Conservation (phyloP, 2,113 vertebrate species). For the Egretta garzetta region DNA sequence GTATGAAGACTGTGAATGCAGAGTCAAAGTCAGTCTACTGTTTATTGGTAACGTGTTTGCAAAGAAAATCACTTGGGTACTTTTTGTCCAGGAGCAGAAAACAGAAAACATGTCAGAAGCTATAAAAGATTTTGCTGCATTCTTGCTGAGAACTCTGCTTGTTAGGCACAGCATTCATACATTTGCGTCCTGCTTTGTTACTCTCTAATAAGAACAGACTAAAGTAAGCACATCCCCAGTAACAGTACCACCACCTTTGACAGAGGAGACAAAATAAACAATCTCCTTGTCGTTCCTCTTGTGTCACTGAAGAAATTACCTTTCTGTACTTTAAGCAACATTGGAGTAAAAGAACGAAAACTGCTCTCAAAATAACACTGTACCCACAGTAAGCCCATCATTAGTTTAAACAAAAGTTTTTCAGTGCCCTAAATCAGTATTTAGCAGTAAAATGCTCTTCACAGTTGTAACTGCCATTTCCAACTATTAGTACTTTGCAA, state of each 20-base stretch:
- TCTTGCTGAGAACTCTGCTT: slow-evolving; percentile 4
- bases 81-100: neutral
- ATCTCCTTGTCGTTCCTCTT: neutral
- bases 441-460: neutral
- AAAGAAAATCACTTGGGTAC: neutral
- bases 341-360: neutral
- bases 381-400: neutral
- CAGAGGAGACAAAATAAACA: neutral
- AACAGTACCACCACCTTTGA: neutral
- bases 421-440: neutral
- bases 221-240: neutral
- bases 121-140: neutral
- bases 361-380: neutral
- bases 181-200: neutral
- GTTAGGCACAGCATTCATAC: neutral
- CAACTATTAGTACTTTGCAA: neutral
- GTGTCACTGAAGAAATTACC: neutral
- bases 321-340: neutral
- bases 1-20: neutral
- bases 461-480: neutral
- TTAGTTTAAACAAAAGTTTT: neutral
- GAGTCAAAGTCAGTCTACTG: neutral
- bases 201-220: neutral
- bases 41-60: neutral
- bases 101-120: neutral